Evolutionary conservation across 2,888 invertebrate genomes (phyloP).

Genomic region (Asteroscopus sphinx): DNA sequence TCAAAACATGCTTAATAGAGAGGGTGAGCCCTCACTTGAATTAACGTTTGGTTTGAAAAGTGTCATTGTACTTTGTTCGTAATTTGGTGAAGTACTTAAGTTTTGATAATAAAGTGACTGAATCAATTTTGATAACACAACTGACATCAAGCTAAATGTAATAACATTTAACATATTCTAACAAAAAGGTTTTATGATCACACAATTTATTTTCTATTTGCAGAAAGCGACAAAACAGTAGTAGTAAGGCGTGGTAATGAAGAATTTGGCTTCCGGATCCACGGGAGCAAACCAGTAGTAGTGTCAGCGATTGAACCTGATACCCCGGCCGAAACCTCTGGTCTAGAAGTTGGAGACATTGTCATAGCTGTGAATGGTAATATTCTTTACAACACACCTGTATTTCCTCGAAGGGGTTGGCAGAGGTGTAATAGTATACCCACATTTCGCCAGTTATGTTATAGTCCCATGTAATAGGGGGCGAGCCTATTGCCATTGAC

Average conservation of each 20-base stretch:
- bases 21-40: not conserved
- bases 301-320: slow-evolving; percentile 98
- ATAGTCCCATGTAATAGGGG: no score
- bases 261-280: slow-evolving; percentile 98
- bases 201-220: slow-evolving; percentile 25
- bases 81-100: no score
- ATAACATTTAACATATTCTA: not conserved
- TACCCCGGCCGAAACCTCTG: slow-evolving; percentile 97
- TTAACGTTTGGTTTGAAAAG: not conserved
- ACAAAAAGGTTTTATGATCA: not conserved
- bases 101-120: no score
- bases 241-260: slow-evolving; percentile 95
- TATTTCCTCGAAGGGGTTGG: no score
- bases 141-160: not conserved
- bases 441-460: no score
- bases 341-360: slow-evolving; percentile 98
- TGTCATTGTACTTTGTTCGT: not conserved
- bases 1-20: not conserved
- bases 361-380: slow-evolving; percentile 96
- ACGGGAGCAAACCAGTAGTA: slow-evolving; percentile 98
- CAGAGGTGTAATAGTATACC: no score
- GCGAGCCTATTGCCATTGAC: no score
- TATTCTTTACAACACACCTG: not conserved
- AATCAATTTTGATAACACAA: no score
- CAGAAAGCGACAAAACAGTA: slow-evolving; percentile 97